Evolutionary conservation across 2,113 vertebrate species (phyloP), one percentile per base, ranked within the genome.

Genomic region (Calidris pugnax): DNA sequence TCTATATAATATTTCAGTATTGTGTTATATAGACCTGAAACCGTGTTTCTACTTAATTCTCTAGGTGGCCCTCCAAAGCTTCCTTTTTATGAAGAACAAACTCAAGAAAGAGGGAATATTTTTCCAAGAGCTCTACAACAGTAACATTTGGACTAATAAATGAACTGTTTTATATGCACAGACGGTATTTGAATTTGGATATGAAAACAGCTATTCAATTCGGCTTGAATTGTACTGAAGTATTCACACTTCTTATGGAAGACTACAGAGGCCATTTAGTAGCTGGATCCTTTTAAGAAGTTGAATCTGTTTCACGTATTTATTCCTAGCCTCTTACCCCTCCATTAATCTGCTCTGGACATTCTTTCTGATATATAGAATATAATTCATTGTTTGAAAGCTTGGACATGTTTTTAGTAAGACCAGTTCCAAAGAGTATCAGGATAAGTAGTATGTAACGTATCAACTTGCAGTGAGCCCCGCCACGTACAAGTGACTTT

Each of bases 191-290:
- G 97, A 97, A 97, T 96, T 97, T 98, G 98, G 97, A 98, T 95
- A 91, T 94, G 96, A 98, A 93, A 97, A 92, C 93, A 97, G 90
- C 92, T 95, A 95, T 95, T 95, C 92, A 95, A 94, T 97, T 97
- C 97, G 97, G 89, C 90, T 97, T 98, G 98, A 98, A 97, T 98
- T 90, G 93, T 94, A 64, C 90, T 97, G 95, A 97, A 97, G 93
- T 97, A 98, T 96, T 98, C 98, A 97, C 98, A 98, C 97, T 96
- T 98, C 97, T 97, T 97, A 97, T 91, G 93, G 94, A 98, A 97
- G 97, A 97, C 97, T 97, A 97, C 95, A 93, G 95, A 97, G 95
- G 94, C 97, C 93, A 76, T 96, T 98, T 97, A 98, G 97, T 95
- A 97, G 95, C 94, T 98, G 96, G 95, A 96, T 97, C 87, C 74